Percentiles rank a stretch among this genome's conserved stretches.
phyloP scores from a whole-genome alignment of 2,113 vertebrate genomes.

The Ceyx margarethae region DNA sequence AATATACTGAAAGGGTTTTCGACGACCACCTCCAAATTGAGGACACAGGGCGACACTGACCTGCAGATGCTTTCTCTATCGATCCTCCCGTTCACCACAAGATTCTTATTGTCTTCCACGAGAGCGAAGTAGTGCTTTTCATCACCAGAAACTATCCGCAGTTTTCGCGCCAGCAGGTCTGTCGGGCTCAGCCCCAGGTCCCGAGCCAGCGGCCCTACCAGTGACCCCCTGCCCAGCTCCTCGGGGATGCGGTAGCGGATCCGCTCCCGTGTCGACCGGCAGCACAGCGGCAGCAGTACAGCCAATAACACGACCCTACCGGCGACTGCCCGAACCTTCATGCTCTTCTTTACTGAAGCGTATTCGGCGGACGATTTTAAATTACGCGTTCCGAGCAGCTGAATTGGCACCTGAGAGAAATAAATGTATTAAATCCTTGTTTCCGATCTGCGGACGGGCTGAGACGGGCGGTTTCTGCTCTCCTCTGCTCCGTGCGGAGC shows the following conservation, averaged over 20 bases:
- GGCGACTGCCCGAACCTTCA: not conserved
- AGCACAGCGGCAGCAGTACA: not conserved
- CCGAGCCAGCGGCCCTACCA: constrained; percentile 45
- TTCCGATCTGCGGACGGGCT: not conserved
- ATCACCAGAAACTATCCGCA: not conserved
- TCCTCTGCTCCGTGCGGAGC: not conserved
- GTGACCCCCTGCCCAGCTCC: constrained; percentile 41
- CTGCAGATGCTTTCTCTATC: constrained; percentile 79
- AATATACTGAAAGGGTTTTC: constrained; percentile 80
- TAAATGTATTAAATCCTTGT: not conserved
- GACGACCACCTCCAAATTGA: constrained; percentile 74
- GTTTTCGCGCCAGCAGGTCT: not conserved
- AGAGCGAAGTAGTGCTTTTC: constrained; percentile 42
- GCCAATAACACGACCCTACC: not conserved
- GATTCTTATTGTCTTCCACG: constrained; percentile 25
- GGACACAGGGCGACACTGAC: constrained; percentile 53
- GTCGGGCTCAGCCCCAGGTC: constrained; percentile 4
- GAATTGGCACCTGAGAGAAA: not conserved
- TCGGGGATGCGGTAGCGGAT: not conserved
- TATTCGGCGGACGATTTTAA: not conserved
- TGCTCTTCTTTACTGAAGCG: not conserved
- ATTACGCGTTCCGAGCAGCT: not conserved
- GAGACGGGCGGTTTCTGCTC: not conserved
- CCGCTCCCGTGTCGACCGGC: not conserved
- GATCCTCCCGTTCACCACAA: constrained; percentile 75